Conservation (phyloP, 1,140 invertebrate genomes). For the Macrocentrus cingulum region DNA sequence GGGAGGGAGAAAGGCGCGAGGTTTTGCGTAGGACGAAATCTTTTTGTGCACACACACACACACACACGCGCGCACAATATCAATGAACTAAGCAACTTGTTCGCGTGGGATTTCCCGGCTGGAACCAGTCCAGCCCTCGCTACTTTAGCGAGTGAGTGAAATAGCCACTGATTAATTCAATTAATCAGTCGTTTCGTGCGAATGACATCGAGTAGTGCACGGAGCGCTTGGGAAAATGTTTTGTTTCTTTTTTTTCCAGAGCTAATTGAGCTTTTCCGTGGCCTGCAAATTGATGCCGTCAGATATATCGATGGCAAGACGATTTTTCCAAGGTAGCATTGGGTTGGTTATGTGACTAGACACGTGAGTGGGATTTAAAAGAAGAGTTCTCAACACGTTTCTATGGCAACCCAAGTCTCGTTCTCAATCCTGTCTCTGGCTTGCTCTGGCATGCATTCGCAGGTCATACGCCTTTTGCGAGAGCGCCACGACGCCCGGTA, state of each 20-base stretch:
- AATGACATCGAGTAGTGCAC: conserved; percentile 24
- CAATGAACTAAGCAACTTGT: conserved; percentile 39
- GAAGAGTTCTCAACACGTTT: conserved; percentile 37
- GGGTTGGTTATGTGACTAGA: background rate
- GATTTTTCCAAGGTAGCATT: too few species aligned
- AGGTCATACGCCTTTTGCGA: conserved; percentile 39
- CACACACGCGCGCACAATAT: conserved; percentile 31
- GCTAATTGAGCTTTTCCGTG: too few species aligned
- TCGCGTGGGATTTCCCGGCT: conserved; percentile 40
- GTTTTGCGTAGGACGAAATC: conserved; percentile 32
- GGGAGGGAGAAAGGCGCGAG: conserved; percentile 27
- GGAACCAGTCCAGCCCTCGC: conserved; percentile 31
- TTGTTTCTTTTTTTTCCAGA: too few species aligned
- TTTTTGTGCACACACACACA: conserved; percentile 5
- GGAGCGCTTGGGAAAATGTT: conserved; percentile 24
- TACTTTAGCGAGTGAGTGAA: background rate
- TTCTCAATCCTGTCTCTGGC: conserved; percentile 26
- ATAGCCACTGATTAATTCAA: background rate
- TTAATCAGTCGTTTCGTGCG: background rate
- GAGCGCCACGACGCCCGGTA: conserved; percentile 41
- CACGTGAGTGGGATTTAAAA: background rate
- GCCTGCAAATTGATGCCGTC: too few species aligned
- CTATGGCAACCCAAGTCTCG: conserved; percentile 39
- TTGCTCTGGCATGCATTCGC: conserved; percentile 15
- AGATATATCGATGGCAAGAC: too few species aligned